Conservation (phyloP, 2,797 vertebrate species). For the Chrysolophus pictus region DNA sequence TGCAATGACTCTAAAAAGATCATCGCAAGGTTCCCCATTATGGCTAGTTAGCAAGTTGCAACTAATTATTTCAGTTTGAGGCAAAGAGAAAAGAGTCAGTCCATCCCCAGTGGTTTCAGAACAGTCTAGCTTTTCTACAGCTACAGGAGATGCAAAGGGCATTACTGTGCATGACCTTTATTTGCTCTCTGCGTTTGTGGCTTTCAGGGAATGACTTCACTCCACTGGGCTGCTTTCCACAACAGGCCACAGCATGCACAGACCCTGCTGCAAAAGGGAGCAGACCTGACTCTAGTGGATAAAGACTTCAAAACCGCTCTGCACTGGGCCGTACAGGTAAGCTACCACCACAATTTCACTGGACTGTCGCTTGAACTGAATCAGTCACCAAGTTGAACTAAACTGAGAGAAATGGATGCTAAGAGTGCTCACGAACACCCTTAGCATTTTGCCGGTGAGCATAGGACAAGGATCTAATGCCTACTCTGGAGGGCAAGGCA, state of each 20-base stretch:
- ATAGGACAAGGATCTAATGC: background rate
- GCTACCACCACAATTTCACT: fast-evolving
- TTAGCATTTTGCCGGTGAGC: background rate
- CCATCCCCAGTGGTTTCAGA: background rate
- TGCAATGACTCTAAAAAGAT: background rate
- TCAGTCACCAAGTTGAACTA: background rate
- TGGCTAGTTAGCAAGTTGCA: background rate
- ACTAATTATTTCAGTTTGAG: background rate
- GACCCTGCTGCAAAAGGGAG: constrained; percentile 86
- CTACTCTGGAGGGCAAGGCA: background rate
- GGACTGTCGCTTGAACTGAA: background rate
- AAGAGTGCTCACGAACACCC: background rate
- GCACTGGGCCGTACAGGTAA: constrained; percentile 91
- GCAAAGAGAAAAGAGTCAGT: background rate
- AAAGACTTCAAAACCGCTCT: constrained; percentile 91
- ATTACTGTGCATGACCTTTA: background rate
- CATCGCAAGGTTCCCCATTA: background rate
- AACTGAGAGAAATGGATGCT: background rate
- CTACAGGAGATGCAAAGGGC: background rate
- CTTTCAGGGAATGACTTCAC: constrained; percentile 88
- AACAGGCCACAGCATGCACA: constrained; percentile 87
- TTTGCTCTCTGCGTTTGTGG: constrained; percentile 10
- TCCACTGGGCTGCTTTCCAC: constrained; percentile 92
- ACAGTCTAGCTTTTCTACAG: background rate
- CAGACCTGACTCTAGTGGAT: constrained; percentile 88